Percentiles rank a stretch among this genome's conserved stretches.
Evolutionary conservation across 1,140 invertebrate genomes (phyloP).

Genomic region (Drosophila serrata): DNA sequence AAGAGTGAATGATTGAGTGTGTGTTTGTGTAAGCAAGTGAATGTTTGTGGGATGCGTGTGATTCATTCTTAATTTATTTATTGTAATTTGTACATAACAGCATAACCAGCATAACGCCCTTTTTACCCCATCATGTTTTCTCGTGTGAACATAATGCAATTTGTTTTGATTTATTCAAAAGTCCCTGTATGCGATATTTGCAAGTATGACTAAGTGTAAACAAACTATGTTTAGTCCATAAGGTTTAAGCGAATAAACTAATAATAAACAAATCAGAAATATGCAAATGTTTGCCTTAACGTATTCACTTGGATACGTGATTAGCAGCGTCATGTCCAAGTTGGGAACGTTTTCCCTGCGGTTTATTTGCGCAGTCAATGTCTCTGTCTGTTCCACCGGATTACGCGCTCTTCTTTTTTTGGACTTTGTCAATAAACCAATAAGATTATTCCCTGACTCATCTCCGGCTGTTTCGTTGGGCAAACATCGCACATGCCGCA

Average conservation of each 20-base stretch:
- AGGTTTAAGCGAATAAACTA: slow-evolving; percentile 32
- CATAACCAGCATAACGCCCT: slow-evolving; percentile 47
- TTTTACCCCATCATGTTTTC: slow-evolving; percentile 50
- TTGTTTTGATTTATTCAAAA: slow-evolving; percentile 80
- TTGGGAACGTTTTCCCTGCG: slow-evolving; percentile 48
- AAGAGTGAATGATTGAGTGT: slow-evolving; percentile 1
- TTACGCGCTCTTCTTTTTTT: slow-evolving; percentile 62
- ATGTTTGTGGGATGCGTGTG: slow-evolving; percentile 43
- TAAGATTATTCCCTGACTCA: slow-evolving; percentile 53
- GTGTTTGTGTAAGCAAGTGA: slow-evolving; percentile 11
- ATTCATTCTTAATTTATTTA: slow-evolving; percentile 80
- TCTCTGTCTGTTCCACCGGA: slow-evolving; percentile 32
- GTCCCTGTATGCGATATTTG: slow-evolving; percentile 81
- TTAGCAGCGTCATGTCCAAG: slow-evolving; percentile 62
- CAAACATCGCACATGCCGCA: slow-evolving; percentile 68
- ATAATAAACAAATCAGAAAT: slow-evolving; percentile 44
- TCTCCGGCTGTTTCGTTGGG: slow-evolving; percentile 45
- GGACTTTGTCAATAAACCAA: slow-evolving; percentile 54
- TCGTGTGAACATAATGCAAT: slow-evolving; percentile 65
- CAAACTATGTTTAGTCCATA: slow-evolving; percentile 61
- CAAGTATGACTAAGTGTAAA: slow-evolving; percentile 68
- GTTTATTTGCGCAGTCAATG: slow-evolving; percentile 35
- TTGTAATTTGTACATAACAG: slow-evolving; percentile 77
- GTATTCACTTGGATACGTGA: slow-evolving; percentile 24
- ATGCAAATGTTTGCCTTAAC: slow-evolving; percentile 27